These are phyloP conservation scores for Alsophila aescularia DNA, from an alignment of 2,888 invertebrate species.

Conservation along the genomic window DNA sequence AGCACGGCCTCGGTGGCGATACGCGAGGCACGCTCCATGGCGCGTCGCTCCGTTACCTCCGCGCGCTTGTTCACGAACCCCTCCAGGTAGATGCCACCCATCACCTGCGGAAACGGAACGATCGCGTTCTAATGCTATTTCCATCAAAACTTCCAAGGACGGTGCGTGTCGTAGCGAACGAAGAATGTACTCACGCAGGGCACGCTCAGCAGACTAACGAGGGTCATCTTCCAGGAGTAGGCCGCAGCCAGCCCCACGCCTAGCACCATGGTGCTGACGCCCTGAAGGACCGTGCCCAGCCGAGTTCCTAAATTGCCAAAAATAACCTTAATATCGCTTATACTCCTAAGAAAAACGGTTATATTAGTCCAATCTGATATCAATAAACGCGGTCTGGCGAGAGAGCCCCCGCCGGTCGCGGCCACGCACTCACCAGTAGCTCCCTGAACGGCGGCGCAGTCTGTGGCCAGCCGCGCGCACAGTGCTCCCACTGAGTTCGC, in stretches of 20 bases:
- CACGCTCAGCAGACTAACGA: constrained; percentile 84
- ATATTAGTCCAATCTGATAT: no score
- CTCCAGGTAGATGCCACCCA: constrained; percentile 85
- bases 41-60: constrained; percentile 77
- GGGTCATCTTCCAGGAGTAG: constrained; percentile 86
- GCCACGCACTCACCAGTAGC: constrained; percentile 84
- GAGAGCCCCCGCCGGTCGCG: constrained; percentile 85
- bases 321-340: constrained; percentile 72
- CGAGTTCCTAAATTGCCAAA: constrained; percentile 63
- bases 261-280: constrained; percentile 82
- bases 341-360: no score
- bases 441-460: constrained; percentile 87
- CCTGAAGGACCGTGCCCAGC: constrained; percentile 86
- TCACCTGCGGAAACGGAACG: constrained; percentile 55
- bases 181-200: constrained; percentile 77
- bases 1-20: constrained; percentile 87
- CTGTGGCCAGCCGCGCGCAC: constrained; percentile 85
- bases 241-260: constrained; percentile 82
- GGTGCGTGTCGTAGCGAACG: no score
- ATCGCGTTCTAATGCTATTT: not conserved
- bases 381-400: constrained; percentile 86
- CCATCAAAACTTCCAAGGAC: not conserved
- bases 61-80: constrained; percentile 81
- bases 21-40: constrained; percentile 85
- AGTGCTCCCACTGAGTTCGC: constrained; percentile 86